Evolutionary conservation across 2,113 vertebrate genomes (phyloP).

Genomic region (Ellobius talpinus): DNA sequence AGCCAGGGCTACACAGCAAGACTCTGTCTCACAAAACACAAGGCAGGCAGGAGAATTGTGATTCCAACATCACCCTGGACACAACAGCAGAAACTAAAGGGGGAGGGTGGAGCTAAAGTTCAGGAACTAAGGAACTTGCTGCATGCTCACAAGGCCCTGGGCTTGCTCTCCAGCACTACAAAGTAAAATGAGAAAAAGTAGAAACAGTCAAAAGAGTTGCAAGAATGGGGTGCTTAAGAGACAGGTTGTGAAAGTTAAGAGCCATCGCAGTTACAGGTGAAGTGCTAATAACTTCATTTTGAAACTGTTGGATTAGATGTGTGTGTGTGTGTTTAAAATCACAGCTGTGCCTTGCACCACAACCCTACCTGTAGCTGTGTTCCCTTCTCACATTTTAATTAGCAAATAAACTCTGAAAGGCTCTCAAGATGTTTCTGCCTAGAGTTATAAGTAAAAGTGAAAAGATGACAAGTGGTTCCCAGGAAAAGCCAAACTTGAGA

Average conservation of each 20-base stretch:
- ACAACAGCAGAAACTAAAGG: neutral
- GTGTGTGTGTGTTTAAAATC: constrained; percentile 43
- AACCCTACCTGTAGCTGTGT: constrained; percentile 72
- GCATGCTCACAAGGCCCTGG: neutral
- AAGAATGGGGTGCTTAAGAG: neutral
- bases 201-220: neutral
- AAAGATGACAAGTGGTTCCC: constrained; percentile 2
- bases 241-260: constrained; percentile 61
- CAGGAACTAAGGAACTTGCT: neutral
- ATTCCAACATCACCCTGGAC: neutral
- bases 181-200: neutral
- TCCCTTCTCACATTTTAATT: constrained; percentile 83
- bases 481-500: neutral
- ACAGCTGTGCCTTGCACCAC: constrained; percentile 81
- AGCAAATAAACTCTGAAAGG: constrained; percentile 79
- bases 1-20: neutral
- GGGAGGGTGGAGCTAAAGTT: neutral
- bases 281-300: constrained; percentile 81
- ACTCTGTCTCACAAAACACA: neutral
- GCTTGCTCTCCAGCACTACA: neutral
- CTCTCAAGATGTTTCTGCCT: constrained; percentile 64
- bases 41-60: neutral
- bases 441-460: constrained; percentile 57
- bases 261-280: constrained; percentile 74
- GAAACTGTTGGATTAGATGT: constrained; percentile 61